These are phyloP conservation scores for Loripinus fragilis DNA, from an alignment of 2,888 invertebrate species.

Conservation along the genomic window DNA sequence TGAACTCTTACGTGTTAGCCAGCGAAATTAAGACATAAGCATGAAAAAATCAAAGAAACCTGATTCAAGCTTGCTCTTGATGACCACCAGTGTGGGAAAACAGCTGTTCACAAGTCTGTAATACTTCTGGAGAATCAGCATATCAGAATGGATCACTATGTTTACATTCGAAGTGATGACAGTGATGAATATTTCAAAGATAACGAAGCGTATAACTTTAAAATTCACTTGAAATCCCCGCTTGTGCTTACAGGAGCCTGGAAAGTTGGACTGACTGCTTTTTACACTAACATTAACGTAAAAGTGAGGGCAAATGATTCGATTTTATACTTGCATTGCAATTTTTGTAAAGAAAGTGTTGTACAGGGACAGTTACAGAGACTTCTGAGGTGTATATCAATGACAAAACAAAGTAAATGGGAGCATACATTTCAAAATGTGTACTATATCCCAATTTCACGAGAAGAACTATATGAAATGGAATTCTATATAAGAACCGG, in stretches of 20 bases:
- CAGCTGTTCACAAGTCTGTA: no score
- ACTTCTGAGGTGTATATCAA: background rate
- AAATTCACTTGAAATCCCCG: background rate
- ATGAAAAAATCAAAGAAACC: background rate
- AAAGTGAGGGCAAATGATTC: background rate
- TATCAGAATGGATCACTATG: background rate
- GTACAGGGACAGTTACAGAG: background rate
- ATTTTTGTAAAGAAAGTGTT: conserved; percentile 5
- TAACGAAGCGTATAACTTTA: background rate
- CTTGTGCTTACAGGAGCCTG: background rate
- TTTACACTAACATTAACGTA: background rate
- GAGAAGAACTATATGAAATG: background rate
- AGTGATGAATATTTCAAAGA: background rate
- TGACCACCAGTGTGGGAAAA: no score
- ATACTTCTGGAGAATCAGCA: background rate
- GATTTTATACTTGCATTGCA: background rate
- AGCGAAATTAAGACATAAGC: background rate
- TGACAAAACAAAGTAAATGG: conserved; percentile 10
- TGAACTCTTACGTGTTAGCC: background rate
- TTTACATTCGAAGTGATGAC: conserved; percentile 9
- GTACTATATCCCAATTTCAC: background rate
- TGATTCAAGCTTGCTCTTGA: no score
- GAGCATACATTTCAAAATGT: background rate
- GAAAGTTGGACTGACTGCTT: conserved; percentile 1
- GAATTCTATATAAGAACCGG: conserved; percentile 3